phyloP scores from a whole-genome alignment of 2,113 vertebrate genomes.

The Cyanoderma ruficeps region DNA sequence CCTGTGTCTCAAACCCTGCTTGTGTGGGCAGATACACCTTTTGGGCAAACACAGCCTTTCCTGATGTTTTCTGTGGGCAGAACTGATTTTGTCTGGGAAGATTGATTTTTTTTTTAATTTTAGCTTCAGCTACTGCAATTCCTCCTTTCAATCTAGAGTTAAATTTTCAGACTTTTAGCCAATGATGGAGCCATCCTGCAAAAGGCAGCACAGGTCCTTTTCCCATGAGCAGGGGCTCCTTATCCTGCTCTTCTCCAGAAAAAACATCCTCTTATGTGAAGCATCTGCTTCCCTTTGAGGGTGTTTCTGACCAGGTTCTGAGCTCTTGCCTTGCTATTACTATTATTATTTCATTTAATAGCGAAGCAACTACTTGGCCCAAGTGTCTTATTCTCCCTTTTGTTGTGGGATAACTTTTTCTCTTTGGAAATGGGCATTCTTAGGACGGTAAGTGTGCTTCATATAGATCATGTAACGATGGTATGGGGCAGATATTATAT shows the following conservation, averaged over 20 bases:
- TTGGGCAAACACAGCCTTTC: neutral
- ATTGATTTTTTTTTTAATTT: neutral
- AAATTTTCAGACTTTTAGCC: neutral
- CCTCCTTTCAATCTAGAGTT: neutral
- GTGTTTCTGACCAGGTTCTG: neutral
- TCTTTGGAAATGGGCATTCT: neutral
- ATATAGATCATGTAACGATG: neutral
- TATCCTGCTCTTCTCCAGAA: neutral
- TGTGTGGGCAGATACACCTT: accelerated
- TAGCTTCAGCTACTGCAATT: neutral
- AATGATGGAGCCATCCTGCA: neutral
- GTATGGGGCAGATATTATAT: neutral
- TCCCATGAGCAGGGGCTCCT: neutral
- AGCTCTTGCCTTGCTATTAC: neutral
- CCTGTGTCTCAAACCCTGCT: neutral
- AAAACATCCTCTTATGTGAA: neutral
- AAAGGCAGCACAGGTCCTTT: neutral
- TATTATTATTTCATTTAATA: neutral
- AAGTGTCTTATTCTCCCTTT: neutral
- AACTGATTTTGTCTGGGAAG: neutral
- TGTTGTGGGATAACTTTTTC: neutral
- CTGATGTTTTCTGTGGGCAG: accelerated
- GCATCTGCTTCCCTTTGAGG: neutral
- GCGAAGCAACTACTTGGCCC: neutral
- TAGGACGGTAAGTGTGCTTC: neutral